phyloP scores from a whole-genome alignment of 2,888 invertebrate species.

The Anthrax anthrax region DNA sequence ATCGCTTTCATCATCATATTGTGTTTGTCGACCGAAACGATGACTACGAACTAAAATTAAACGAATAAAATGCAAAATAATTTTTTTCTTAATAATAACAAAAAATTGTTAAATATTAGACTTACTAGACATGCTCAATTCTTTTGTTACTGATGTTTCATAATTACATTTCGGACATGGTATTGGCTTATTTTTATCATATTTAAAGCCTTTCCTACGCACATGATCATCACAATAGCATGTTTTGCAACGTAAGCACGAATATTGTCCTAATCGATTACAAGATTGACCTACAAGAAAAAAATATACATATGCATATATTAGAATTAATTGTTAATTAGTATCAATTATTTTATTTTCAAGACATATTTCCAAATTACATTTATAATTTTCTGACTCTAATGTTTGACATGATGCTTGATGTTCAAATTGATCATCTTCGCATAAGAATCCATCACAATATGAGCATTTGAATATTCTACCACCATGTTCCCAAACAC shows the following conservation, averaged over 20 bases:
- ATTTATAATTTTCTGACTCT: constrained; percentile 90
- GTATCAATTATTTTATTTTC: too few relatives aligned
- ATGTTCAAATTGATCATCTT: constrained; percentile 94
- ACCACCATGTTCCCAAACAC: constrained; percentile 93
- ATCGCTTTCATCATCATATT: constrained; percentile 43
- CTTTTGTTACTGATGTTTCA: constrained; percentile 84
- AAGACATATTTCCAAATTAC: constrained; percentile 25
- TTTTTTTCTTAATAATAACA: background rate
- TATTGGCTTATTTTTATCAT: constrained; percentile 64
- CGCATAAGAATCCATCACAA: constrained; percentile 77
- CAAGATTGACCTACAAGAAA: constrained; percentile 51
- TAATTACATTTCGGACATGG: constrained; percentile 92
- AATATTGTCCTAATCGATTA: constrained; percentile 87
- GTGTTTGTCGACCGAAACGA: constrained; percentile 77
- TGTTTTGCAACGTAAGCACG: constrained; percentile 87
- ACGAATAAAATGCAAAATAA: background rate
- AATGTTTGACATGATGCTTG: constrained; percentile 93
- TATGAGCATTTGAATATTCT: constrained; percentile 83
- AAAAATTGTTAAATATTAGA: constrained; percentile 13
- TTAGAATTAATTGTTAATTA: background rate
- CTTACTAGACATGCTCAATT: constrained; percentile 90
- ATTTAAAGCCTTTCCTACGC: constrained; percentile 77
- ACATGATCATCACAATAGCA: constrained; percentile 97
- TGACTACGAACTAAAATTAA: constrained; percentile 55
- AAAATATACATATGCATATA: background rate